phyloP scores from a whole-genome alignment of 2,113 vertebrate genomes.

The Pseudonaja textilis region DNA sequence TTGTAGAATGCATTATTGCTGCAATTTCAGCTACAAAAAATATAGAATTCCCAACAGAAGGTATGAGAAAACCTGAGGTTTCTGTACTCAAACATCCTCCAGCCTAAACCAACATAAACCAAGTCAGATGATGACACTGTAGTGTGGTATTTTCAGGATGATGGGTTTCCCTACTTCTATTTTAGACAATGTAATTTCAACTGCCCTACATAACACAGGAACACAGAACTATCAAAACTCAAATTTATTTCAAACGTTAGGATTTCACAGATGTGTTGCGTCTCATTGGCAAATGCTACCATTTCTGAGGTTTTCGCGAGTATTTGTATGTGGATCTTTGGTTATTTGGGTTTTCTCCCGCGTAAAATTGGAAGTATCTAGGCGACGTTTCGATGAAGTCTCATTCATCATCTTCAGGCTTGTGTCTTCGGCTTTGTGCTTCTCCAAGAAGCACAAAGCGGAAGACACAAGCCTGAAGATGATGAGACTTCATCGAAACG shows the following conservation, averaged over 20 bases:
- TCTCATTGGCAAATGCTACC: constrained; percentile 12
- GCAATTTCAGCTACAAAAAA: not conserved
- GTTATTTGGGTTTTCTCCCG: no score
- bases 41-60: not conserved
- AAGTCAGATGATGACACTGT: not conserved
- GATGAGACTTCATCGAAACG: no score
- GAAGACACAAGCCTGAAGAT: no score
- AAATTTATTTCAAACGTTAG: constrained; percentile 74
- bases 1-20: not conserved
- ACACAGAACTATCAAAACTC: constrained; percentile 51
- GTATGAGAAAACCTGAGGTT: not conserved
- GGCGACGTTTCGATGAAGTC: no score
- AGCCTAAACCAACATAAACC: not conserved
- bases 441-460: no score
- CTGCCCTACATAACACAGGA: not conserved
- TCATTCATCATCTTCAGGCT: no score
- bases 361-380: no score
- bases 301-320: no score
- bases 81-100: not conserved
- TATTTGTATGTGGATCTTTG: no score
- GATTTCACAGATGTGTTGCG: constrained; percentile 43
- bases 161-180: constrained; percentile 12
- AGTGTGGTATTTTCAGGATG: not conserved
- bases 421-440: no score
- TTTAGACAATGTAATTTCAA: constrained; percentile 27